phyloP scores from a whole-genome alignment of 1,140 invertebrate genomes.

The Drosophila repletoides region DNA sequence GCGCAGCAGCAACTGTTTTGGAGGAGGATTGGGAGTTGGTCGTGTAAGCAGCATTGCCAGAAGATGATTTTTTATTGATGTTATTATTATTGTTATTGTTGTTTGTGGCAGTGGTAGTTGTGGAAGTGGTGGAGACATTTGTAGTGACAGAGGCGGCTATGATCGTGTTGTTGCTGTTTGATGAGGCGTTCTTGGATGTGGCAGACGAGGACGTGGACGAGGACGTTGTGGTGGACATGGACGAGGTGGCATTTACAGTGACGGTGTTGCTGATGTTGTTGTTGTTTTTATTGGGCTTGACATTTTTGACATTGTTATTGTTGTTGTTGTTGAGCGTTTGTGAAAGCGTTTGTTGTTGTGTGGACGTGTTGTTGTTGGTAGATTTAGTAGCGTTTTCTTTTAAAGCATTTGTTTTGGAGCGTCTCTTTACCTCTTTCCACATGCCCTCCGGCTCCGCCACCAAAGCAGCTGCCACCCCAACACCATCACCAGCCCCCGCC shows the following conservation, averaged over 20 bases:
- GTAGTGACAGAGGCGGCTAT: slow-evolving; percentile 39
- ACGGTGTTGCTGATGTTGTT: slow-evolving; percentile 51
- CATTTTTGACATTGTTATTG: slow-evolving; percentile 56
- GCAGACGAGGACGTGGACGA: slow-evolving; percentile 43
- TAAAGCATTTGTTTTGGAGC: slow-evolving; percentile 83
- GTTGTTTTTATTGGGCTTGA: slow-evolving; percentile 52
- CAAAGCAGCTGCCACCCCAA: slow-evolving; percentile 62
- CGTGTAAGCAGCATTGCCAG: slow-evolving; percentile 72
- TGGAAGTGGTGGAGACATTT: slow-evolving; percentile 40
- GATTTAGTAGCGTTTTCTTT: slow-evolving; percentile 82
- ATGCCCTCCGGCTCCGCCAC: slow-evolving; percentile 77
- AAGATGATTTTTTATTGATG: slow-evolving; percentile 55
- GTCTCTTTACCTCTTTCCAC: slow-evolving; percentile 84
- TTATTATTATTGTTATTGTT: slow-evolving; percentile 55
- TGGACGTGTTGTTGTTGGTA: slow-evolving; percentile 60
- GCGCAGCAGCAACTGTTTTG: slow-evolving; percentile 77
- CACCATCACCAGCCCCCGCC: slow-evolving; percentile 33
- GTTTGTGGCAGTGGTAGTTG: slow-evolving; percentile 29
- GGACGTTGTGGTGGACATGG: slow-evolving; percentile 43
- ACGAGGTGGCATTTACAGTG: slow-evolving; percentile 48
- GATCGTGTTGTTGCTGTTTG: slow-evolving; percentile 26
- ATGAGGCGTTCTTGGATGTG: slow-evolving; percentile 69
- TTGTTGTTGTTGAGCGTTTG: slow-evolving; percentile 72
- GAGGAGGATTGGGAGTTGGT: slow-evolving; percentile 78
- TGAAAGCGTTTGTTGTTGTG: slow-evolving; percentile 69